Evolutionary conservation across 1,140 invertebrate genomes (phyloP), one percentile per base, ranked within the genome.

Genomic region (Hypothenemus hampei): DNA sequence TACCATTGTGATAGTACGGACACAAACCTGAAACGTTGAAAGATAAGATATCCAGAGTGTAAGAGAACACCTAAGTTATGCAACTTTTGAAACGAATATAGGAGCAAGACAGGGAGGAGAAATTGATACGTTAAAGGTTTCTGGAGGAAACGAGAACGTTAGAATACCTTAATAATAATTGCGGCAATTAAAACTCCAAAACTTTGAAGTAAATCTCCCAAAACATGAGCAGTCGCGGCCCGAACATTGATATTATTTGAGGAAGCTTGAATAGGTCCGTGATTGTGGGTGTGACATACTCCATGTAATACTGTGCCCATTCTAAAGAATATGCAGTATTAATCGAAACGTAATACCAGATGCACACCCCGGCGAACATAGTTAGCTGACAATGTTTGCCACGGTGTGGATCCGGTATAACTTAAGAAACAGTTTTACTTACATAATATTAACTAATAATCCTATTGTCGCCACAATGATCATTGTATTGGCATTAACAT

Each of bases 181-280:
- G 67, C 65, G n/a, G 67, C 65, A 33, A 69, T 15, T 18, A 70
- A 40, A n/a, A 70, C 68, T 5, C 68, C 68, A 15, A 67, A 20
- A 53, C 67, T 92, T 73, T 96, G 93, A 46, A 95, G 81, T 35
- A 96, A 78, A 74, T 96, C 93, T 0, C 92, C 93, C 45, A 96
- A 75, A 15, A 95, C 91, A 71, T 96, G 93, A 59, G 96, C 91
- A 58, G 93, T 84, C 1, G 93, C 93, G 0, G 93, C 93, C 31
- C 89, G 76, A 0, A 95, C 79, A 69, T 93, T 94, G 49, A 96
- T 86, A 67, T 93, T 94, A 72, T 77, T 69, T 19, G 26, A 10
- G 15, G 26, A 24, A 11, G 13, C 18, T 2, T 18, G 15, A 21
- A 23, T 29, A 13, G 37, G 49, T 23, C 44, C 52, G 41, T 67